These are phyloP conservation scores for Thaumetopoea pityocampa DNA, from an alignment of 1,140 invertebrate genomes.

Conservation along the genomic window DNA sequence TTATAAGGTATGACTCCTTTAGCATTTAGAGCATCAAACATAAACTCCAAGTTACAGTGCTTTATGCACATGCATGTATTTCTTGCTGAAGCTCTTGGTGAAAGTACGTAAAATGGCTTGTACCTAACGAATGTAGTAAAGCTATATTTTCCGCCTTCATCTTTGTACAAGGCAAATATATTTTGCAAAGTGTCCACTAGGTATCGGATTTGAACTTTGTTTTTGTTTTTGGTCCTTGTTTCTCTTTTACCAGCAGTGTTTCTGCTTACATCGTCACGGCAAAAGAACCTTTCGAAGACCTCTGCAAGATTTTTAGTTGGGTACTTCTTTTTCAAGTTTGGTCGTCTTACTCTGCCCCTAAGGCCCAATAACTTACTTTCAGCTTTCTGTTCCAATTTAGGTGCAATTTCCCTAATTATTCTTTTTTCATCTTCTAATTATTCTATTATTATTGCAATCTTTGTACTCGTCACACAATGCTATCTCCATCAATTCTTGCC, in stretches of 20 bases:
- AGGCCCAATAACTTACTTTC: too few species aligned
- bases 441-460: too few species aligned
- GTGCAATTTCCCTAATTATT: too few species aligned
- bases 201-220: slow-evolving; percentile 19
- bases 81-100: slow-evolving; percentile 1
- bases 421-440: too few species aligned
- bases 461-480: too few species aligned
- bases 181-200: slow-evolving; percentile 11
- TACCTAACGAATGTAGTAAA: slow-evolving; percentile 16
- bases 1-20: not conserved
- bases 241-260: slow-evolving; percentile 20
- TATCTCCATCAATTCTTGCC: too few species aligned
- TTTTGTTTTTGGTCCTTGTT: slow-evolving; percentile 10
- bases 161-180: slow-evolving; percentile 17
- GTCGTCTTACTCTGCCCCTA: too few species aligned
- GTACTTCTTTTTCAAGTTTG: too few species aligned
- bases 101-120: slow-evolving; percentile 20
- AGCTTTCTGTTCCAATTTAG: too few species aligned
- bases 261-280: slow-evolving; percentile 15
- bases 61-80: slow-evolving; percentile 20
- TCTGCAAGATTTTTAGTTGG: too few species aligned
- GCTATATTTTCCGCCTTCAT: slow-evolving; percentile 16
- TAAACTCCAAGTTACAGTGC: slow-evolving; percentile 14
- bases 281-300: slow-evolving; percentile 9
- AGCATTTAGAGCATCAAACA: not conserved